Base-by-base conservation (phyloP, 1,140 invertebrate genomes). In the Procambarus clarkii region DNA sequence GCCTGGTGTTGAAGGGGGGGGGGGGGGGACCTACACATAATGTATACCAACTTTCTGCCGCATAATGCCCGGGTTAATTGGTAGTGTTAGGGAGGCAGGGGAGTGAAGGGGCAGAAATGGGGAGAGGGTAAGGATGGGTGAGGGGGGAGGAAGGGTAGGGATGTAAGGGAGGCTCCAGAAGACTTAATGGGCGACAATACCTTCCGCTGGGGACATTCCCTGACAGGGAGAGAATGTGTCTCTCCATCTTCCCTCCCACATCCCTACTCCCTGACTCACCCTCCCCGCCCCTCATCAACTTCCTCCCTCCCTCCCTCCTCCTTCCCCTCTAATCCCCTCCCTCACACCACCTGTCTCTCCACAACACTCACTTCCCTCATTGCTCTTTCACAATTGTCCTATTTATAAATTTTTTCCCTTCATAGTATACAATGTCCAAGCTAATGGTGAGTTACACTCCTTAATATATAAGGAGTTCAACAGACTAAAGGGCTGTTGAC, bases 181-280 rank as follows among this genome's bases (percentile, higher is more conserved):
- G 58, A 83, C 60, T 46, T 83, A 83, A 83, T 83, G 81, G 60
- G 13, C 24, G 58, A 83, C 81, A 46, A 69, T 83, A 83, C 45
- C 60, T 83, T 45, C 7, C 3, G 69, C 9, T 18, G 69, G 81
- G 34, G 81, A 69, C 81, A 64, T 83, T 83, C 58, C 13, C 58
- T 69, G 81, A 44, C 81, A 18, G 50, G 13, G 24, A 34, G 58
- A 69, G 81, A 83, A 69, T 64, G 58, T 83, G 58, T 3, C 34
- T 34, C 1, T 60, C 50, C 85, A 21, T 50, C 76, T 58, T 54
- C 71, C 34, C 83, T 46, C 13, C 83, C 71, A 64, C 60, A 21
- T 24, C 15, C 13, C 34, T 1, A 34, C 34, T 34, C 34, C 34
- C 34, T 34, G 34, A 34, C 34, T 34, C 34, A 34, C 34, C 34